Conservation (phyloP, 1,140 invertebrate genomes). For the Drosophila ohnishii region DNA sequence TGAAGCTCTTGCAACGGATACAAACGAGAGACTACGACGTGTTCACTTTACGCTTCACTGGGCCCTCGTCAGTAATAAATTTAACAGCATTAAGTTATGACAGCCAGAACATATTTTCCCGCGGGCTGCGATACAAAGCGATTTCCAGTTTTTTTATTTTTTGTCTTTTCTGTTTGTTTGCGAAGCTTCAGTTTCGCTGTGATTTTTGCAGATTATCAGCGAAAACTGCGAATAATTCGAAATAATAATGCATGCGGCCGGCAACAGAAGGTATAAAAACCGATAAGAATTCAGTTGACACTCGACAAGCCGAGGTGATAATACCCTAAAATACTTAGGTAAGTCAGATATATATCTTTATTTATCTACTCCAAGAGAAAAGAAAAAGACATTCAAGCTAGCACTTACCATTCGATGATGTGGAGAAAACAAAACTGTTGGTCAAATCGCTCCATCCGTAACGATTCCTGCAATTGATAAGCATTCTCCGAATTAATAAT, state of each 20-base stretch:
- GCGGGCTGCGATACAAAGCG: slow-evolving; percentile 35
- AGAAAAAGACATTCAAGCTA: background rate
- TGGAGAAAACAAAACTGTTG: slow-evolving; percentile 85
- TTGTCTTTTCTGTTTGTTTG: slow-evolving; percentile 16
- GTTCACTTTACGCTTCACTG: slow-evolving; percentile 31
- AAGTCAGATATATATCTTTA: background rate
- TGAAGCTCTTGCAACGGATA: slow-evolving; percentile 41
- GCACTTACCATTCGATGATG: slow-evolving; percentile 84
- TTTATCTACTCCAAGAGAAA: no score
- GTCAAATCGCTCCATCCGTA: slow-evolving; percentile 86
- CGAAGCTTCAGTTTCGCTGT: slow-evolving; percentile 44
- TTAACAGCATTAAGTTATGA: slow-evolving; percentile 62
- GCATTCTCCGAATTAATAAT: slow-evolving; percentile 52
- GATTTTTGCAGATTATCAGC: slow-evolving; percentile 75
- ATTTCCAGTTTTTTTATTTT: slow-evolving; percentile 10
- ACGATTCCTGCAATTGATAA: slow-evolving; percentile 83
- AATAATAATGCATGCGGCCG: slow-evolving; percentile 77
- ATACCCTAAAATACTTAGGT: background rate
- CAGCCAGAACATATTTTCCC: slow-evolving; percentile 48
- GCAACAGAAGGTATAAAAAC: slow-evolving; percentile 42
- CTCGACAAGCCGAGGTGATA: slow-evolving; percentile 14
- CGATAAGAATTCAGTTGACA: slow-evolving; percentile 12
- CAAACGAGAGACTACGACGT: slow-evolving; percentile 36
- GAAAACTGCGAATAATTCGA: slow-evolving; percentile 66
- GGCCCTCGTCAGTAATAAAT: slow-evolving; percentile 39